Percentiles rank a stretch among this genome's conserved stretches.
Evolutionary conservation across 2,888 invertebrate species (phyloP).

Genomic region (Heliothis peltigera): DNA sequence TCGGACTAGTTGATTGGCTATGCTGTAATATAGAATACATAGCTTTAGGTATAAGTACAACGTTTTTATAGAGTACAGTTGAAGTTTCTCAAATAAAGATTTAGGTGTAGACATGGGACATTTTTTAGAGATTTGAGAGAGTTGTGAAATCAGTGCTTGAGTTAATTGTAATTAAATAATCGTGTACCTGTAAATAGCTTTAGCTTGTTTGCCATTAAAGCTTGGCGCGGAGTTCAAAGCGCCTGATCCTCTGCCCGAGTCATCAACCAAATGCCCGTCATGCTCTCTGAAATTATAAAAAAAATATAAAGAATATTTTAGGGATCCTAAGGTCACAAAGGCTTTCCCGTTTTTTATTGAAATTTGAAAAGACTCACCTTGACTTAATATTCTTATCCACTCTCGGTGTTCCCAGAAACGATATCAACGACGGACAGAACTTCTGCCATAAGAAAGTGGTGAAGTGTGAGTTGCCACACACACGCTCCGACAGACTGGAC

Average conservation of each 20-base stretch:
- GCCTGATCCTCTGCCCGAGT: slow-evolving; percentile 92
- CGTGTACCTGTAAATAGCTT: slow-evolving; percentile 97
- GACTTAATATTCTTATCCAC: slow-evolving; percentile 94
- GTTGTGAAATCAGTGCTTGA: too few relatives aligned
- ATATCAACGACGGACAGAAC: slow-evolving; percentile 96
- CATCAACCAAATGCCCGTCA: slow-evolving; percentile 87
- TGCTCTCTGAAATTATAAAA: slow-evolving; percentile 78
- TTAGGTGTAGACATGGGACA: too few relatives aligned
- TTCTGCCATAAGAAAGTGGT: slow-evolving; percentile 97
- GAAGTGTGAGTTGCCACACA: slow-evolving; percentile 95
- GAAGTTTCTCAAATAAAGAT: background rate
- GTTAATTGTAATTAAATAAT: too few relatives aligned
- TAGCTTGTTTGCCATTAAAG: slow-evolving; percentile 95
- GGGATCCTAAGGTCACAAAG: too few relatives aligned
- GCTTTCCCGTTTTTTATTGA: too few relatives aligned
- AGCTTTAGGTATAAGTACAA: too few relatives aligned
- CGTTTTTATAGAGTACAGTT: too few relatives aligned
- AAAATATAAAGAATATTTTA: background rate
- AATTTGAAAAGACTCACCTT: too few relatives aligned
- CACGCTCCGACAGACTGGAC: slow-evolving; percentile 94
- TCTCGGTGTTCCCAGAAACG: slow-evolving; percentile 96
- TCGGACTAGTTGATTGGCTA: slow-evolving; percentile 96
- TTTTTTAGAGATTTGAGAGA: too few relatives aligned
- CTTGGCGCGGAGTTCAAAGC: slow-evolving; percentile 93
- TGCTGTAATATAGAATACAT: slow-evolving; percentile 86